A percentile compares a stretch with the other conserved stretches of the same genome.
Conservation (phyloP, 2,888 invertebrate genomes). For the Zaprionus obscuricornis region DNA sequence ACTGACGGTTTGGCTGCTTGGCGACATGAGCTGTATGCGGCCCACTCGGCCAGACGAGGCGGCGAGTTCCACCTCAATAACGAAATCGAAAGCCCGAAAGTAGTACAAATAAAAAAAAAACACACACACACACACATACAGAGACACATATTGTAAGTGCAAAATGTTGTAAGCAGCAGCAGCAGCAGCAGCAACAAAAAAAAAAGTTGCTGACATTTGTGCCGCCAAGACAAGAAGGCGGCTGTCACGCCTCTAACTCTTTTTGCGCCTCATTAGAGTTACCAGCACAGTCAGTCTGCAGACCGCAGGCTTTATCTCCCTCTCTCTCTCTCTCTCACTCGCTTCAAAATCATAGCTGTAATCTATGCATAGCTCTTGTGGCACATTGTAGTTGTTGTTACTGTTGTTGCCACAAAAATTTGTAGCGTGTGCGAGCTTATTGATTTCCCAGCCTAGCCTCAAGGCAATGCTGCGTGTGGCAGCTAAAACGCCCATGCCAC, state of each 20-base stretch:
- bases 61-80: constrained; percentile 17
- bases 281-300: too few relatives aligned
- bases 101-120: constrained; percentile 3
- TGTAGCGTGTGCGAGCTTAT: constrained; percentile 70
- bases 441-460: constrained; percentile 58
- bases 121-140: not conserved
- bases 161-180: constrained; percentile 74
- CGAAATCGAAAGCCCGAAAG: constrained; percentile 1
- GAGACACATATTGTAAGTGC: constrained; percentile 52
- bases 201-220: constrained; percentile 70
- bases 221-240: constrained; percentile 52
- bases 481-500: constrained; percentile 36
- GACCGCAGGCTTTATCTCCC: too few relatives aligned
- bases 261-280: constrained; percentile 75
- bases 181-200: too few relatives aligned
- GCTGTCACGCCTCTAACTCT: constrained; percentile 66
- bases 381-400: constrained; percentile 24
- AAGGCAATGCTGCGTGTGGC: constrained; percentile 52
- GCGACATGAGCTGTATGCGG: constrained; percentile 35
- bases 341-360: constrained; percentile 22
- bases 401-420: constrained; percentile 59
- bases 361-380: not conserved
- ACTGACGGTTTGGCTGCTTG: constrained; percentile 12
- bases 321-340: too few relatives aligned
- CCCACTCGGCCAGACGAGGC: constrained; percentile 44